phyloP scores from a whole-genome alignment of 2,797 vertebrate species.

The Microhierax caerulescens region DNA sequence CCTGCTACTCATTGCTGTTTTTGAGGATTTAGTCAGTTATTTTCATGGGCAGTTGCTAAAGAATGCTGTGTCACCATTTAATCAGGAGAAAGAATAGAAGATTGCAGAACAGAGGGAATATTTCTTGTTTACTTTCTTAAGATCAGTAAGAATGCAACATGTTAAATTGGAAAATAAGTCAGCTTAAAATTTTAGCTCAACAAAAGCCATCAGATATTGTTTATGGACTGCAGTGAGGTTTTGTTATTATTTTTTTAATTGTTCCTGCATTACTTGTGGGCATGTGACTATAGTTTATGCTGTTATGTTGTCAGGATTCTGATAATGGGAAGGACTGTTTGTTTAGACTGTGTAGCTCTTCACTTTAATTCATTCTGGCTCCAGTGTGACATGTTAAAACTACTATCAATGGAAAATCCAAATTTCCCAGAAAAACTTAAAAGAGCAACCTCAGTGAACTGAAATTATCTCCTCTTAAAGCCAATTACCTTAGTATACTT shows the following conservation, averaged over 20 bases:
- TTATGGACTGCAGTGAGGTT: conserved; percentile 45
- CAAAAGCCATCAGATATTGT: not conserved
- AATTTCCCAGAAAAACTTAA: conserved; percentile 87
- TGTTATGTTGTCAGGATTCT: conserved; percentile 88
- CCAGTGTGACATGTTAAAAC: conserved; percentile 93
- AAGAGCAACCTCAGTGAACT: conserved; percentile 80
- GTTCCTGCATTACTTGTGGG: conserved; percentile 61
- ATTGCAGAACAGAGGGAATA: not conserved
- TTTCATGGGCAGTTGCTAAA: not conserved
- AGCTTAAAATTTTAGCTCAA: conserved; percentile 21
- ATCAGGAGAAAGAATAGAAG: not conserved
- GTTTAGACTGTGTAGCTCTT: conserved; percentile 91
- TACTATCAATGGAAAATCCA: conserved; percentile 88
- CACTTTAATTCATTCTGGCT: conserved; percentile 92
- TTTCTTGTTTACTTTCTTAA: conserved; percentile 4
- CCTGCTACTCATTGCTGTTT: not conserved
- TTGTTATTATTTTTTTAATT: conserved; percentile 68
- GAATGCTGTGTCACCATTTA: not conserved
- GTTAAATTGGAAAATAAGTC: not conserved
- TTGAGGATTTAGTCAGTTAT: not conserved
- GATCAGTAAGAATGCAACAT: not conserved
- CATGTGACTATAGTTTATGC: conserved; percentile 82
- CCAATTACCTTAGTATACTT: conserved; percentile 83
- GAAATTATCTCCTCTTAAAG: conserved; percentile 87
- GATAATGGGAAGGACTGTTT: conserved; percentile 88